phyloP scores from a whole-genome alignment of 2,888 invertebrate species.

The Epinotia bilunana region DNA sequence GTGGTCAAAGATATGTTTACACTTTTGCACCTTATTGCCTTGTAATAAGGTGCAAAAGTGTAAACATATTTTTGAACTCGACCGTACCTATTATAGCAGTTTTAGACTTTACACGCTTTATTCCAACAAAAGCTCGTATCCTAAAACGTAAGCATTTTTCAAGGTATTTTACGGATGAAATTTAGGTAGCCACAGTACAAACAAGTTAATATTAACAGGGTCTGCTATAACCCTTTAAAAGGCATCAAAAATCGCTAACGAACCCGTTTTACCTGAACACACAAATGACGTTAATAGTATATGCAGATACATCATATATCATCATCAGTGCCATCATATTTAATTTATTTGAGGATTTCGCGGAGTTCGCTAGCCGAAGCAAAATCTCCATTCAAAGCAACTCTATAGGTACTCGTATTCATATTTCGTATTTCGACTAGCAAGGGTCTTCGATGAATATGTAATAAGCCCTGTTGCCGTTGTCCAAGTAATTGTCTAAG shows the following conservation, averaged over 20 bases:
- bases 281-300: not conserved
- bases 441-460: slow-evolving; percentile 23
- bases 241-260: slow-evolving; percentile 7
- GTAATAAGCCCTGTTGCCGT: slow-evolving; percentile 4
- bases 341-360: slow-evolving; percentile 15
- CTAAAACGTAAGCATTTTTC: not conserved
- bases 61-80: too few species aligned
- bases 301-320: not conserved
- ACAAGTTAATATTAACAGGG: not conserved
- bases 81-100: not conserved
- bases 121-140: not conserved
- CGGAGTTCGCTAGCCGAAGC: not conserved
- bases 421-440: slow-evolving; percentile 13
- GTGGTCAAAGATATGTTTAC: too few species aligned
- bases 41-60: too few species aligned
- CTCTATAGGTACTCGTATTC: slow-evolving; percentile 23
- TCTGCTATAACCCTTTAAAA: not conserved
- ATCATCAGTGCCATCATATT: not conserved
- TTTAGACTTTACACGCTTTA: not conserved
- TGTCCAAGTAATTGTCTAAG: slow-evolving; percentile 15
- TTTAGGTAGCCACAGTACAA: not conserved
- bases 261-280: slow-evolving; percentile 9
- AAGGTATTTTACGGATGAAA: not conserved
- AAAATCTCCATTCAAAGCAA: slow-evolving; percentile 15
- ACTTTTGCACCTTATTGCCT: too few species aligned